Evolutionary conservation across 2,113 vertebrate species (phyloP).

Genomic region (Myrmophylax atrothorax): DNA sequence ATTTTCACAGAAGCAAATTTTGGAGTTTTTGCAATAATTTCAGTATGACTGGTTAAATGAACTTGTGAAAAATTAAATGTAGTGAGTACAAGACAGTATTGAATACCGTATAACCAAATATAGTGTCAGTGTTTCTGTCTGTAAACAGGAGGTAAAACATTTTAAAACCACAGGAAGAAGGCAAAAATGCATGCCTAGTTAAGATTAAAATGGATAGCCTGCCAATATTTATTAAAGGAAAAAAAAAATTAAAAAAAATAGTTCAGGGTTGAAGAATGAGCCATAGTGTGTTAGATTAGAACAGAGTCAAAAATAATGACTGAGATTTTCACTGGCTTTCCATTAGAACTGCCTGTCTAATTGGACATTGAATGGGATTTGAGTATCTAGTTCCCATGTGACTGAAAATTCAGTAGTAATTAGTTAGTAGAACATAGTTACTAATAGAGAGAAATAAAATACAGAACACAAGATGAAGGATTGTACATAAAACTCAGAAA

Average conservation of each 20-base stretch:
- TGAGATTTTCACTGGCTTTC: background rate
- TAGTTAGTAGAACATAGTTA: background rate
- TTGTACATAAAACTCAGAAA: background rate
- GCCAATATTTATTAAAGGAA: background rate
- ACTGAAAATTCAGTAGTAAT: background rate
- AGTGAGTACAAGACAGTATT: background rate
- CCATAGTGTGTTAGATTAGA: background rate
- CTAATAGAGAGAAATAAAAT: background rate
- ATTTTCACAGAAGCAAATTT: background rate
- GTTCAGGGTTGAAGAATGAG: background rate
- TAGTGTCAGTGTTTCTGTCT: background rate
- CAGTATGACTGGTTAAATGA: background rate
- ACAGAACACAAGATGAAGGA: background rate
- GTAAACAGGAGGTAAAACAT: background rate
- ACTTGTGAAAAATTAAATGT: background rate
- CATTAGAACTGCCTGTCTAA: background rate
- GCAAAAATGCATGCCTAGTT: background rate
- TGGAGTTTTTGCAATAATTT: background rate
- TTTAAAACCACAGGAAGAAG: background rate
- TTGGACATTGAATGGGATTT: background rate
- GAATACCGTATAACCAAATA: background rate
- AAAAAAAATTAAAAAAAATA: background rate
- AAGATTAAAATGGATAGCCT: background rate
- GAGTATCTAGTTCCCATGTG: background rate
- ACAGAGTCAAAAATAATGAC: background rate